phyloP scores from a whole-genome alignment of 2,113 vertebrate species.

The Callocephalon fimbriatum region DNA sequence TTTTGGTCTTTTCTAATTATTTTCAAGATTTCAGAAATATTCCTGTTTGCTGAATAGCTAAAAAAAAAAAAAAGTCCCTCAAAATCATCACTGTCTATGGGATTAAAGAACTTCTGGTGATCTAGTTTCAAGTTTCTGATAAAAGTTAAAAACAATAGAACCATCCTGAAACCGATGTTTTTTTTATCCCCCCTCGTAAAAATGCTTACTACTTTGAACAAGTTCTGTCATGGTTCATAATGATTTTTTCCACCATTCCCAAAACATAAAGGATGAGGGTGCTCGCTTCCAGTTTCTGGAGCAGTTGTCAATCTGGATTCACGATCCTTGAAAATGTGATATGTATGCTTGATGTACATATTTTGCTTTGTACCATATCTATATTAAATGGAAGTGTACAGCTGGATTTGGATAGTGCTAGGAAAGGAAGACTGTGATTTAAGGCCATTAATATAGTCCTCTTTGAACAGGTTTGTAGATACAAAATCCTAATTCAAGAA shows the following conservation, averaged over 20 bases:
- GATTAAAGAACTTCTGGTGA: neutral
- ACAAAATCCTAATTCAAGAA: neutral
- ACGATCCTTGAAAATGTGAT: neutral
- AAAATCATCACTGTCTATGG: neutral
- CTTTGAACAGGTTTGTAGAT: neutral
- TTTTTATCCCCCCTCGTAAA: neutral
- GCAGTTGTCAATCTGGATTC: neutral
- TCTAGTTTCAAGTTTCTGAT: neutral
- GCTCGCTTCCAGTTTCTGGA: neutral
- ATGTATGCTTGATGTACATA: neutral
- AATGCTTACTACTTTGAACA: neutral
- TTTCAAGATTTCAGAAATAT: neutral
- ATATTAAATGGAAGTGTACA: neutral
- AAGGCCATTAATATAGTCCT: neutral
- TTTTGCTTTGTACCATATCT: neutral
- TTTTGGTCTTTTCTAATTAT: neutral
- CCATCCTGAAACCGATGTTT: neutral
- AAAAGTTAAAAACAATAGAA: neutral
- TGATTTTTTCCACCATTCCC: neutral
- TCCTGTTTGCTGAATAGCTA: neutral
- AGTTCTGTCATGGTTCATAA: neutral
- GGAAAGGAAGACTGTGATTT: neutral
- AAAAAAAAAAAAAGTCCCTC: neutral
- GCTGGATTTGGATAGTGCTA: neutral
- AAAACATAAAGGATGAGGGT: neutral